Conservation (phyloP, 2,888 invertebrate species). For the Aplocera efformata region DNA sequence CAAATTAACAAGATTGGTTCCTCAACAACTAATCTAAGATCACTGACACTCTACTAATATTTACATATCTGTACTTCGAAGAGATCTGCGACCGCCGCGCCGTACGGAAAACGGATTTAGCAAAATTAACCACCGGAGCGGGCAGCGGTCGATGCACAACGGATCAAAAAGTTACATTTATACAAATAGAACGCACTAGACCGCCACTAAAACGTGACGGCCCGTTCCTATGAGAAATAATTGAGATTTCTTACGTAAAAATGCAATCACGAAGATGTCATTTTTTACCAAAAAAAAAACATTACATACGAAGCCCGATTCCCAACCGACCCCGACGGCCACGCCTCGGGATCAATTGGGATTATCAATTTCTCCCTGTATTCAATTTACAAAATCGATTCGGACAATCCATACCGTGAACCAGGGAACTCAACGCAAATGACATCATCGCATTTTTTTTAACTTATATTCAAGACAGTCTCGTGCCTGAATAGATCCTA, state of each 20-base stretch:
- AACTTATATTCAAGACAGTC: slow-evolving; percentile 12
- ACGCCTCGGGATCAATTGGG: too few species aligned
- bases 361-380: slow-evolving; percentile 7
- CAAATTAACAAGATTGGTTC: slow-evolving; percentile 58
- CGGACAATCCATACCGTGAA: too few species aligned
- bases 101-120: too few species aligned
- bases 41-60: slow-evolving; percentile 33
- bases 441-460: slow-evolving; percentile 13
- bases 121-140: too few species aligned
- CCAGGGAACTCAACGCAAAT: not conserved
- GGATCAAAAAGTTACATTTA: slow-evolving; percentile 10
- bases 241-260: slow-evolving; percentile 31
- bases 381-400: slow-evolving; percentile 1
- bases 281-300: not conserved
- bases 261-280: slow-evolving; percentile 21
- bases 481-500: slow-evolving; percentile 9
- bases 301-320: not conserved
- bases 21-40: slow-evolving; percentile 35
- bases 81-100: slow-evolving; percentile 29
- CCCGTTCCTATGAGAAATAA: slow-evolving; percentile 12
- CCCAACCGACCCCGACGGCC: too few species aligned
- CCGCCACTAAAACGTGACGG: slow-evolving; percentile 25
- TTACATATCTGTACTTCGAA: slow-evolving; percentile 42
- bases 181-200: slow-evolving; percentile 6
- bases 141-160: slow-evolving; percentile 9